Percentiles rank a stretch among this genome's conserved stretches.
phyloP scores from a whole-genome alignment of 2,113 vertebrate species.

The Corynorhinus townsendii region DNA sequence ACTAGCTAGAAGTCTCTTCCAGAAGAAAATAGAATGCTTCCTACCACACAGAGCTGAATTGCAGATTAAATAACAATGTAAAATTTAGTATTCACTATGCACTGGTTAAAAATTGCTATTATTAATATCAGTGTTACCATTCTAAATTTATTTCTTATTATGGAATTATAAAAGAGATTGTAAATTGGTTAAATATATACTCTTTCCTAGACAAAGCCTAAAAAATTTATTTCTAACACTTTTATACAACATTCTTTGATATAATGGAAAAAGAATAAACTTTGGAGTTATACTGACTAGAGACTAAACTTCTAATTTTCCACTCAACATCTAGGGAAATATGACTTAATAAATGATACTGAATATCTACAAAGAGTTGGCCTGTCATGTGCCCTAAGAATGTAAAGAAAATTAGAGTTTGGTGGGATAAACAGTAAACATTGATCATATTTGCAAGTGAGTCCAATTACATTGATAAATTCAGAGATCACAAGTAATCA shows the following conservation, averaged over 20 bases:
- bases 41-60: background rate
- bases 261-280: conserved; percentile 4
- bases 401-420: background rate
- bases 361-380: background rate
- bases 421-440: background rate
- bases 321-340: background rate
- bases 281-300: background rate
- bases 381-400: background rate
- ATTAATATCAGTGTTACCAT: conserved; percentile 8
- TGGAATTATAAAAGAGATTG: background rate
- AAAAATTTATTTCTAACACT: background rate
- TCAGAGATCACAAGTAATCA: background rate
- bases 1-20: background rate
- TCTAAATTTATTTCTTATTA: conserved; percentile 46
- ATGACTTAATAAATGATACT: background rate
- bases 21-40: background rate
- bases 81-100: background rate
- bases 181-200: conserved; percentile 61
- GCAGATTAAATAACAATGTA: background rate
- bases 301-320: background rate
- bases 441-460: background rate
- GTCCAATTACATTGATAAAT: background rate
- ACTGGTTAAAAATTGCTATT: conserved; percentile 10
- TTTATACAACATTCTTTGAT: background rate
- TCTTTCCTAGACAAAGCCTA: background rate